Evolutionary conservation across 2,888 invertebrate genomes (phyloP), one percentile per base, ranked within the genome.

Genomic region (Brachyopa scutellaris): DNA sequence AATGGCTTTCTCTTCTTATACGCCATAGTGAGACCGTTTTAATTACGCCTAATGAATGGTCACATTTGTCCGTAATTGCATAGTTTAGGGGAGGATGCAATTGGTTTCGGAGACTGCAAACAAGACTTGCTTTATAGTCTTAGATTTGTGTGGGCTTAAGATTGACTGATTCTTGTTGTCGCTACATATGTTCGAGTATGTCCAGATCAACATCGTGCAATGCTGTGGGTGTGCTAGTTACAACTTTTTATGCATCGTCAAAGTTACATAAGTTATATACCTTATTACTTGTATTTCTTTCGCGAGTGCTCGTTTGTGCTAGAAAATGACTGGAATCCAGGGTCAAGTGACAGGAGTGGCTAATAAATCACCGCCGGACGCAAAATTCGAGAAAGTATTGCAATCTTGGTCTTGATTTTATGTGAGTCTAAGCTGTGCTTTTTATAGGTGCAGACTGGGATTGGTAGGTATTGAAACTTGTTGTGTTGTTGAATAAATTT

Each of bases 11-110:
- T 59, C 45, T 33, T 13, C n/a, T 38, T 29, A 26, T 9, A 1
- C n/a, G 13, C 21, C 21, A 17, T n/a, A 8, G 42, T 21, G 53
- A 42, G 36, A 31, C 51, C 76, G 36, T 55, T 76, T 80, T 76
- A 80, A 80, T 80, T 76, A 69, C 76, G 21, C 49, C 62, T 69
- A 80, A 80, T 80, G 62, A 74, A 74, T 45, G 55, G 21, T 69
- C 76, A 69, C 74, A 17, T 38, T 53, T 8, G 57, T 36, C n/a
- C 38, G n/a, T 47, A 31, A 47, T 31, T 55, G 31, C 51, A n/a
- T 11, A n/a, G 13, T 17, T 13, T 13, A 38, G 19, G 40, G 55
- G 21, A 13, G 57, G 26, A 11, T 0, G 17, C n/a, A 7, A 11
- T 11, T 40, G 11, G 19, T 23, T 33, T n/a, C n/a, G 47, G 55